Evolutionary conservation across 1,140 invertebrate species (phyloP).

Genomic region (Pseudoatta argentina): DNA sequence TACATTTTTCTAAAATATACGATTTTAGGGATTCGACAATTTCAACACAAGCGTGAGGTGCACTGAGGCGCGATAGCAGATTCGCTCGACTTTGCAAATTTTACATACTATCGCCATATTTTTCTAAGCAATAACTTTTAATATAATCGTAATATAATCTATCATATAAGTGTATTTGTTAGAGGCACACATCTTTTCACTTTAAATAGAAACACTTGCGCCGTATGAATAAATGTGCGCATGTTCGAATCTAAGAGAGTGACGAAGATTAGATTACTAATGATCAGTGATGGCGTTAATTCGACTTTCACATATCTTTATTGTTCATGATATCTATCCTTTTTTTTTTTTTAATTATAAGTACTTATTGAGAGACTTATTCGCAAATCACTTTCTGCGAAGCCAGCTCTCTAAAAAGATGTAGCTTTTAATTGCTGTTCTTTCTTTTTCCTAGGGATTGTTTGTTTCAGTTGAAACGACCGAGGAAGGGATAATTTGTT

Average conservation of each 20-base stretch:
- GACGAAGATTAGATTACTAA: not conserved
- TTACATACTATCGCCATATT: slow-evolving; percentile 66
- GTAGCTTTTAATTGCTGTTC: slow-evolving; percentile 30
- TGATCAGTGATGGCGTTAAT: slow-evolving; percentile 14
- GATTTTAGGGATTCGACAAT: slow-evolving; percentile 29
- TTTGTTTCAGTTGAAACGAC: slow-evolving; percentile 13
- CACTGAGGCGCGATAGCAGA: slow-evolving; percentile 10
- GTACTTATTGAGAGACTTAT: slow-evolving; percentile 25
- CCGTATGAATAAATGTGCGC: not conserved
- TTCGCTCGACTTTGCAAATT: slow-evolving; percentile 24
- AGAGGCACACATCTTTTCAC: slow-evolving; percentile 28
- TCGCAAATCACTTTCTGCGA: slow-evolving; percentile 16
- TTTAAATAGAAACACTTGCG: slow-evolving; percentile 36
- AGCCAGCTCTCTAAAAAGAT: slow-evolving; percentile 50
- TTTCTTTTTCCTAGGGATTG: not conserved
- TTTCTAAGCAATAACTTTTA: slow-evolving; percentile 62
- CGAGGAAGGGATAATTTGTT: slow-evolving; percentile 11
- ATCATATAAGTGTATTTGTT: slow-evolving; percentile 31
- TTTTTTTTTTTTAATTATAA: slow-evolving; percentile 30
- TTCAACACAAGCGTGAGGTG: slow-evolving; percentile 10
- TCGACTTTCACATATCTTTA: not conserved
- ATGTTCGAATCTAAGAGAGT: slow-evolving; percentile 9
- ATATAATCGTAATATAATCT: slow-evolving; percentile 52
- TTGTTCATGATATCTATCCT: slow-evolving; percentile 20
- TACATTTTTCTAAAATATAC: slow-evolving; percentile 17